phyloP scores from a whole-genome alignment of 2,888 invertebrate genomes.

The Gnatocerus cornutus region DNA sequence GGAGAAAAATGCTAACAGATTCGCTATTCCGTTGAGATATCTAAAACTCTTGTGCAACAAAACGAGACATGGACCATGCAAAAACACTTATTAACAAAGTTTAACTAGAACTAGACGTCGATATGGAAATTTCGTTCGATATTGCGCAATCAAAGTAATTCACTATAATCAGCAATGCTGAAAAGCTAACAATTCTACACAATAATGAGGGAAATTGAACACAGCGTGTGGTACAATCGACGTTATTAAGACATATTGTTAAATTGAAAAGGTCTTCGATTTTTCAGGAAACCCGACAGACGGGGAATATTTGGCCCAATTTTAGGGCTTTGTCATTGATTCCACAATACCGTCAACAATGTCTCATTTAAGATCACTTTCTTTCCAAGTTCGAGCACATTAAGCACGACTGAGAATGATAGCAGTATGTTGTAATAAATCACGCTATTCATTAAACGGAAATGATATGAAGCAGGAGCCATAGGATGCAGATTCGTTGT shows the following conservation, averaged over 20 bases:
- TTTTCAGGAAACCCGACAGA: constrained; percentile 27
- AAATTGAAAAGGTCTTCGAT: constrained; percentile 27
- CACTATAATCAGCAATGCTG: constrained; percentile 41
- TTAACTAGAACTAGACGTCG: constrained; percentile 28
- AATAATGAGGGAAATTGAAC: constrained; percentile 49
- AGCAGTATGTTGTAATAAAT: constrained; percentile 25
- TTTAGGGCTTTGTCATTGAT: constrained; percentile 6
- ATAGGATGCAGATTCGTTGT: constrained; percentile 8
- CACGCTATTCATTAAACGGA: constrained; percentile 26
- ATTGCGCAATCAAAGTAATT: constrained; percentile 48
- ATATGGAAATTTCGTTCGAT: constrained; percentile 42
- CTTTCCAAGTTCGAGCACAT: constrained; percentile 31
- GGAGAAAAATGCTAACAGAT: constrained; percentile 46
- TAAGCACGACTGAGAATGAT: constrained; percentile 31
- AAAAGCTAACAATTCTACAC: constrained; percentile 46
- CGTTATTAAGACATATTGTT: constrained; percentile 47
- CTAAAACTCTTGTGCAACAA: constrained; percentile 22
- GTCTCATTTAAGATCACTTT: constrained; percentile 8
- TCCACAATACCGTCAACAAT: constrained; percentile 21
- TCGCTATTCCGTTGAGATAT: constrained; percentile 34
- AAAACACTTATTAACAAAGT: constrained; percentile 33
- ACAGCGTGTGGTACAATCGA: constrained; percentile 46
- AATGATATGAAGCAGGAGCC: constrained; percentile 21
- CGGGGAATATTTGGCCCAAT: constrained; percentile 33
- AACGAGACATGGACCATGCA: constrained; percentile 5